These are phyloP conservation scores for Centruroides vittatus DNA, from an alignment of 1,140 invertebrate genomes.

Conservation along the genomic window DNA sequence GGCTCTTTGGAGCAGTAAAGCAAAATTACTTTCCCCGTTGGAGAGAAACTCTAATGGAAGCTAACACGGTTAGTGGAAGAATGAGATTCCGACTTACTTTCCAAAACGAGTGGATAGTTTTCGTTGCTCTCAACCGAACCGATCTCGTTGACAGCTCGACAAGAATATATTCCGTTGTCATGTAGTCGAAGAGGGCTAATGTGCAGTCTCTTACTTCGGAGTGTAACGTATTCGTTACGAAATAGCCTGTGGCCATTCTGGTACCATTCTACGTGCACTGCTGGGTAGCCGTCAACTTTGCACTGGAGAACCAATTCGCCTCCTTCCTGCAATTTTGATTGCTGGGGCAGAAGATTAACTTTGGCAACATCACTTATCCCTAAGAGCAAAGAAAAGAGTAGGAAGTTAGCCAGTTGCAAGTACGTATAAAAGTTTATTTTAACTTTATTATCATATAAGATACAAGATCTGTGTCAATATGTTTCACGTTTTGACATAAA, in stretches of 20 bases:
- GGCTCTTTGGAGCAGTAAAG: no score
- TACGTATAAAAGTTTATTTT: no score
- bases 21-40: no score
- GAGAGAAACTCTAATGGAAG: no score
- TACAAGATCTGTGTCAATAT: no score
- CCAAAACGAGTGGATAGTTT: slow-evolving; percentile 38
- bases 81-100: slow-evolving; percentile 31
- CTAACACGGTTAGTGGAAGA: no score
- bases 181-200: slow-evolving; percentile 41
- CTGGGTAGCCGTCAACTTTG: slow-evolving; percentile 52
- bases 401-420: no score
- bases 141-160: slow-evolving; percentile 46
- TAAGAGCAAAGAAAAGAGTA: slow-evolving; percentile 25
- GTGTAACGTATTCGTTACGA: slow-evolving; percentile 39
- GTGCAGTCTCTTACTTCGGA: slow-evolving; percentile 44
- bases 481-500: no score
- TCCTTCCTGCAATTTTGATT: slow-evolving; percentile 37
- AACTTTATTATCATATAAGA: no score
- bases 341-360: slow-evolving; percentile 46
- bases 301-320: slow-evolving; percentile 51
- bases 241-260: slow-evolving; percentile 47
- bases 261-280: slow-evolving; percentile 57
- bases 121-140: slow-evolving; percentile 39
- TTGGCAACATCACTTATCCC: slow-evolving; percentile 48
- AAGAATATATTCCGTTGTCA: slow-evolving; percentile 56